phyloP scores from a whole-genome alignment of 2,797 vertebrate species.

The Acridotheres tristis region DNA sequence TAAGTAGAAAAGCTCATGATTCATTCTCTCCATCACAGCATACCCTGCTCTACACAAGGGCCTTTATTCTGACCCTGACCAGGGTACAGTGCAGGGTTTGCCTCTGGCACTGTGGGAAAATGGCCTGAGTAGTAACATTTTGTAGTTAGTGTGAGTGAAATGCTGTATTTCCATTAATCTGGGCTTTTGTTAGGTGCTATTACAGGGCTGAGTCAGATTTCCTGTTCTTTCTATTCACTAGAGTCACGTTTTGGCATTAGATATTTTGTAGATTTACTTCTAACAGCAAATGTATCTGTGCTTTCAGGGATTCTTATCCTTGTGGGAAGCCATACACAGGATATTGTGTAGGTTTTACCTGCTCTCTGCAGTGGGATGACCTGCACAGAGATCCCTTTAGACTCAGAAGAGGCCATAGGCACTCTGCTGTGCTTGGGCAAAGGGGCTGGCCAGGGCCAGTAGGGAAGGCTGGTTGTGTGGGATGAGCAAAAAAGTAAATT shows the following conservation, averaged over 20 bases:
- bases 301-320: background rate
- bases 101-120: background rate
- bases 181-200: background rate
- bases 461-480: background rate
- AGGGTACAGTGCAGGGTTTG: background rate
- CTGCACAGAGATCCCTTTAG: background rate
- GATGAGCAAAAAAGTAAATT: background rate
- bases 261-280: background rate
- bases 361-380: background rate
- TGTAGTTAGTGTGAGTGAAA: background rate
- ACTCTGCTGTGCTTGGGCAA: background rate
- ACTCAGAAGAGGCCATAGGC: rapidly evolving
- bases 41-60: background rate
- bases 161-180: background rate
- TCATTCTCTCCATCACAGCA: background rate
- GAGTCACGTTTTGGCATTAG: background rate
- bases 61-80: background rate
- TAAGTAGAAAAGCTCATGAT: background rate
- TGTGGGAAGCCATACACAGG: background rate
- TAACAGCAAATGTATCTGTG: background rate
- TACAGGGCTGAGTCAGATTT: conserved; percentile 3
- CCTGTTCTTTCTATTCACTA: conserved; percentile 13
- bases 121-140: background rate
- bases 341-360: background rate
- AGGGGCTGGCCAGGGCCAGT: background rate